These are phyloP conservation scores for Drosophila pectinifera DNA, from an alignment of 1,140 invertebrate genomes.

Conservation along the genomic window DNA sequence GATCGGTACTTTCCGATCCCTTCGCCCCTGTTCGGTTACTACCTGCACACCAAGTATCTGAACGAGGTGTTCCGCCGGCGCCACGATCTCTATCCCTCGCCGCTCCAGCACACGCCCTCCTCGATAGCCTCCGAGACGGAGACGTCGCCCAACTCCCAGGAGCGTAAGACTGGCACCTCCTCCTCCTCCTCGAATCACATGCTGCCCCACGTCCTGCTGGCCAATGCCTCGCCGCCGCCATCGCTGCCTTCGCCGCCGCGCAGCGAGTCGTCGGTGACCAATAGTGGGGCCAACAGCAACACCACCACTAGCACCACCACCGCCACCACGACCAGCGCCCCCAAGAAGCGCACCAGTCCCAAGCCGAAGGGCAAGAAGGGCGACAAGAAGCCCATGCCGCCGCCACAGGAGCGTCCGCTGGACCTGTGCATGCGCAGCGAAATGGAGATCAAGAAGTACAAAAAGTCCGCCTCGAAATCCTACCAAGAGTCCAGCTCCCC, in stretches of 20 bases:
- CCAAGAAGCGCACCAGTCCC: conserved; percentile 46
- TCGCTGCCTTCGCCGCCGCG: conserved; percentile 82
- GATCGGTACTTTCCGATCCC: conserved; percentile 88
- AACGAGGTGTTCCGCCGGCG: conserved; percentile 89
- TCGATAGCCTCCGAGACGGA: conserved; percentile 79
- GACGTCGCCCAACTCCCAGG: conserved; percentile 60
- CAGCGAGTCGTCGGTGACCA: conserved; percentile 71
- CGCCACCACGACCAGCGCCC: background rate
- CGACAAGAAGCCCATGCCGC: conserved; percentile 79
- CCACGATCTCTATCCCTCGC: conserved; percentile 89
- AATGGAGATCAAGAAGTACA: conserved; percentile 70
- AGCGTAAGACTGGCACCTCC: conserved; percentile 21
- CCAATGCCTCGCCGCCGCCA: conserved; percentile 71
- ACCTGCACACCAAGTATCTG: conserved; percentile 90
- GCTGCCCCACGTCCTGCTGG: conserved; percentile 46
- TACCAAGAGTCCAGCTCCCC: conserved; percentile 65
- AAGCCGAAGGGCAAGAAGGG: conserved; percentile 61
- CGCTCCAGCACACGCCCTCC: conserved; percentile 80
- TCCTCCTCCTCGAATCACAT: conserved; percentile 30
- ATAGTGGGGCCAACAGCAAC: conserved; percentile 14
- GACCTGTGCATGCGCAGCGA: conserved; percentile 90
- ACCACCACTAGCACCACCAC: background rate
- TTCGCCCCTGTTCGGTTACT: conserved; percentile 89
- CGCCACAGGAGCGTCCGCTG: conserved; percentile 92
- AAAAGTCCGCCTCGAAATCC: conserved; percentile 84